These are phyloP conservation scores for Drosophila silvestris DNA, from an alignment of 2,888 invertebrate species.

Conservation along the genomic window DNA sequence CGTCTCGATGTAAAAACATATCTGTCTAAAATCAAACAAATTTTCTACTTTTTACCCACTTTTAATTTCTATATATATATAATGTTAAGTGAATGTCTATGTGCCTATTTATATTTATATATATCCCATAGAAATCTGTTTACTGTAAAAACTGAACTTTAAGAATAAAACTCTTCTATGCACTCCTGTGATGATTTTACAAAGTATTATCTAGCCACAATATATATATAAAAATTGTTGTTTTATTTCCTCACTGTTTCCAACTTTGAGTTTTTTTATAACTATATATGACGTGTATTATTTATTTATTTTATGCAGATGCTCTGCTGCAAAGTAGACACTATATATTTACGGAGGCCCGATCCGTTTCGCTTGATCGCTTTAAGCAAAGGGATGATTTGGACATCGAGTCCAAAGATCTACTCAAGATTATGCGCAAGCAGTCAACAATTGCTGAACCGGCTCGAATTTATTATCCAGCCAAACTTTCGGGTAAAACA, in stretches of 20 bases:
- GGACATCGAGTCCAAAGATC: neutral
- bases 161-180: constrained; percentile 71
- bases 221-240: constrained; percentile 29
- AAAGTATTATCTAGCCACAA: constrained; percentile 43
- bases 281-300: constrained; percentile 1
- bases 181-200: constrained; percentile 72
- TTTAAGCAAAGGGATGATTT: constrained; percentile 39
- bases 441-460: constrained; percentile 44
- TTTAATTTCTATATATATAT: constrained; percentile 27
- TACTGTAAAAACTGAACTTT: constrained; percentile 27
- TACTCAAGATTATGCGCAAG: constrained; percentile 39
- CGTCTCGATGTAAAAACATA: constrained; percentile 51
- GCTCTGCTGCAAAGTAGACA: constrained; percentile 58
- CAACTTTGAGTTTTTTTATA: constrained; percentile 3
- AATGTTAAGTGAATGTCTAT: constrained; percentile 54
- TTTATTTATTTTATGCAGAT: constrained; percentile 45
- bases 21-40: constrained; percentile 31
- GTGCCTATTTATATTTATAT: constrained; percentile 34
- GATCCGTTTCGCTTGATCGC: constrained; percentile 81
- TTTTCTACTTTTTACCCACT: constrained; percentile 21
- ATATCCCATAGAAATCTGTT: constrained; percentile 27
- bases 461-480: constrained; percentile 24
- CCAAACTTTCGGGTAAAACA: constrained; percentile 51
- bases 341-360: constrained; percentile 63
- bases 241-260: constrained; percentile 37